Percentiles rank a stretch among this genome's conserved stretches.
These are phyloP conservation scores for Centropyge bicolor DNA, from an alignment of 2,797 vertebrate species.

Conservation along the genomic window DNA sequence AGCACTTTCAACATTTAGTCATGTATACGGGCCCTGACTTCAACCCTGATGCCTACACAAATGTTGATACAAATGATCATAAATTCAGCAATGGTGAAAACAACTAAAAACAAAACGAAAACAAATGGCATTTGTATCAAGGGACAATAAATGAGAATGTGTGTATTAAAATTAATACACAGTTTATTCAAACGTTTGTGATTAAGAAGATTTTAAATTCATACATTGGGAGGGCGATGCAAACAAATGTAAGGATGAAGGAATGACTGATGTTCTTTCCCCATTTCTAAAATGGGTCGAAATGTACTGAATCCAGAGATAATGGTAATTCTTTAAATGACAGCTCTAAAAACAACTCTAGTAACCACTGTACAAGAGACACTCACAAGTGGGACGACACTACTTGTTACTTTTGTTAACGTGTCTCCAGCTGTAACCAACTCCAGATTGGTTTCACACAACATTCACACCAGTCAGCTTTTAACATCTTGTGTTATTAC, in stretches of 20 bases:
- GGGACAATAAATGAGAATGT: conserved; percentile 39
- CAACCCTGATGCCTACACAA: conserved; percentile 35
- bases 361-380: conserved; percentile 19
- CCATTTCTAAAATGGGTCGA: conserved; percentile 27
- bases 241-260: conserved; percentile 28
- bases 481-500: background rate
- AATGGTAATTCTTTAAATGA: conserved; percentile 29
- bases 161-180: conserved; percentile 63
- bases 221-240: conserved; percentile 35
- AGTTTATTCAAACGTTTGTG: conserved; percentile 65
- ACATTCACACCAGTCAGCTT: background rate
- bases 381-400: background rate
- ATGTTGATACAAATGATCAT: conserved; percentile 6
- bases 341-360: conserved; percentile 22
- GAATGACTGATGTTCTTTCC: conserved; percentile 38
- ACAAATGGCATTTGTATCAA: conserved; percentile 15
- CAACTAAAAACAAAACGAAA: background rate
- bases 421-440: conserved; percentile 15
- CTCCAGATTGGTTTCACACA: conserved; percentile 22
- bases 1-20: background rate
- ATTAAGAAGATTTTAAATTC: conserved; percentile 41
- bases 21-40: conserved; percentile 11
- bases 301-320: conserved; percentile 26
- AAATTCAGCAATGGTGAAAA: conserved; percentile 22
- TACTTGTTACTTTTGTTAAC: background rate